A percentile compares a stretch with the other conserved stretches of the same genome.
These are phyloP conservation scores for Lagopus leucura DNA, from an alignment of 2,113 vertebrate genomes.

Conservation along the genomic window DNA sequence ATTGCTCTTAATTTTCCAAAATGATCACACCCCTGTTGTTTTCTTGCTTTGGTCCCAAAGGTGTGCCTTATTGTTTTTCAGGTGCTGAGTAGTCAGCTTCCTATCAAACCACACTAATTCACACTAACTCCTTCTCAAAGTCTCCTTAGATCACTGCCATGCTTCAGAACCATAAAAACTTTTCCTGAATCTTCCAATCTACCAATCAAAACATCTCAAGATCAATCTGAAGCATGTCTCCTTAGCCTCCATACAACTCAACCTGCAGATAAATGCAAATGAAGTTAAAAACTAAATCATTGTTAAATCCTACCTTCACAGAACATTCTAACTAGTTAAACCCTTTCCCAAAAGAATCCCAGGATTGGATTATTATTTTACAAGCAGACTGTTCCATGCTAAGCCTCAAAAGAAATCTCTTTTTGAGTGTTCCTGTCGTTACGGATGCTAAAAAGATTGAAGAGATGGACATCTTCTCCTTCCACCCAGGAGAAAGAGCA, in stretches of 20 bases:
- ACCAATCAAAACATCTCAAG: background rate
- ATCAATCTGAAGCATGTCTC: background rate
- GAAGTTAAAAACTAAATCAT: background rate
- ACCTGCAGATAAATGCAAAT: background rate
- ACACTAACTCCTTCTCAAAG: background rate
- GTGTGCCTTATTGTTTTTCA: background rate
- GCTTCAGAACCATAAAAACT: background rate
- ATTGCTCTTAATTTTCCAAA: background rate
- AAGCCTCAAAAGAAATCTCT: slow-evolving; percentile 63
- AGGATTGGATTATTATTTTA: background rate
- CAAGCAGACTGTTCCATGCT: background rate
- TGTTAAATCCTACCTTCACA: background rate
- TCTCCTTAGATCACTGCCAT: background rate
- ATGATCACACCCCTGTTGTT: background rate
- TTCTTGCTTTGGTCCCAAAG: background rate
- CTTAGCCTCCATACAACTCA: background rate
- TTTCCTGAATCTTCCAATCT: background rate
- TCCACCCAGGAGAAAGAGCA: background rate
- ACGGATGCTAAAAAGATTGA: slow-evolving; percentile 51
- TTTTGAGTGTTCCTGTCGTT: background rate
- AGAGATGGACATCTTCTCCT: slow-evolving; percentile 40
- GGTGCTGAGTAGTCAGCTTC: background rate
- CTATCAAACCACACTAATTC: background rate
- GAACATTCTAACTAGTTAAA: background rate
- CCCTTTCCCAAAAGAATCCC: background rate